These are phyloP conservation scores for Chaenogobius annularis DNA, from an alignment of 2,113 vertebrate genomes.

Conservation along the genomic window DNA sequence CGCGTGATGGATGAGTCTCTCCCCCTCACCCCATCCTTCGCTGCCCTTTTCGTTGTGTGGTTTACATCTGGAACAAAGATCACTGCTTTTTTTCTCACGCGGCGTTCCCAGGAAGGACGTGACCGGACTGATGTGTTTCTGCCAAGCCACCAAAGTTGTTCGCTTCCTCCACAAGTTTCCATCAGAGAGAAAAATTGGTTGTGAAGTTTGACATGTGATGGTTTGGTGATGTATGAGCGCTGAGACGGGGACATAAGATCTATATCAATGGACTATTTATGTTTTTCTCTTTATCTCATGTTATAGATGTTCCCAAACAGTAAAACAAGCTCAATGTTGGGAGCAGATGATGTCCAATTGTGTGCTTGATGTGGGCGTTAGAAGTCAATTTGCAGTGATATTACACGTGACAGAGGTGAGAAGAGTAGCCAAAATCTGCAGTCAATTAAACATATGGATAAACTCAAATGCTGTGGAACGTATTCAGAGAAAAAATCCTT, in stretches of 20 bases:
- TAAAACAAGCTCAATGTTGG: constrained; percentile 10
- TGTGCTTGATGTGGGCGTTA: neutral
- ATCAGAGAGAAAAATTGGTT: constrained; percentile 48
- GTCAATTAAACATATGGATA: neutral
- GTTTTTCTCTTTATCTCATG: constrained; percentile 40
- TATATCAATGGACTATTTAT: constrained; percentile 39
- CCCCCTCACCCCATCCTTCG: constrained; percentile 69
- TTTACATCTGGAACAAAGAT: constrained; percentile 73
- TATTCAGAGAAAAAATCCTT: too few relatives aligned
- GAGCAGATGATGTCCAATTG: constrained; percentile 31
- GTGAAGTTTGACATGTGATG: constrained; percentile 60
- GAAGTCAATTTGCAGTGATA: constrained; percentile 4
- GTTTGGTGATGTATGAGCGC: constrained; percentile 59
- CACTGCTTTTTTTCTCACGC: constrained; percentile 40
- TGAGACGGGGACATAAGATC: constrained; percentile 40
- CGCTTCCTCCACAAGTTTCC: constrained; percentile 71
- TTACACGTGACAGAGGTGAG: neutral
- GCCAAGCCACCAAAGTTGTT: constrained; percentile 73
- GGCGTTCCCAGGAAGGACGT: constrained; percentile 62
- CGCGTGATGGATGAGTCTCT: constrained; percentile 66
- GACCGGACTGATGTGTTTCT: constrained; percentile 66
- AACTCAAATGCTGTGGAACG: too few relatives aligned
- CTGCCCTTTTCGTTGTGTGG: constrained; percentile 47
- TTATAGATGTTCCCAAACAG: constrained; percentile 20
- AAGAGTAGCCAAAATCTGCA: neutral